Conservation (phyloP, 2,888 invertebrate species). For the Hofmannophila pseudospretella region DNA sequence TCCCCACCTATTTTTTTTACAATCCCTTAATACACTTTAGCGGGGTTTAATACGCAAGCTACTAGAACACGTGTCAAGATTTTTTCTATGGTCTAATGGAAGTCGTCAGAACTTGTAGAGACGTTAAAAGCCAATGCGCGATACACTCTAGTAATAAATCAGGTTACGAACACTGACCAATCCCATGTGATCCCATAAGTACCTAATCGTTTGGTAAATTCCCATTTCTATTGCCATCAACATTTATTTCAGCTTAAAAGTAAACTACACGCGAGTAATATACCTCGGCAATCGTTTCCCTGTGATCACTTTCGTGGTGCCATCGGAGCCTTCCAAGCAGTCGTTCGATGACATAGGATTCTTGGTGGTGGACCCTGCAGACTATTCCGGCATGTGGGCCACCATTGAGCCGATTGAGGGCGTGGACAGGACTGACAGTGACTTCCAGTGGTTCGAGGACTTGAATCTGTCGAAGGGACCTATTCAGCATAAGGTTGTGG, state of each 20-base stretch:
- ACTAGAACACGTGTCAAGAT: too few relatives aligned
- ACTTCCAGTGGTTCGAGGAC: conserved; percentile 39
- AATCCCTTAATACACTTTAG: too few relatives aligned
- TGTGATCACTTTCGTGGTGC: conserved; percentile 37
- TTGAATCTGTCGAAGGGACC: conserved; percentile 15
- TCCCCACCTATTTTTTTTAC: too few relatives aligned
- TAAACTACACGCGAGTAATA: conserved; percentile 34
- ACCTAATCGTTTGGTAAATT: too few relatives aligned
- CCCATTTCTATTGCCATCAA: too few relatives aligned
- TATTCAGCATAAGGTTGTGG: conserved; percentile 33
- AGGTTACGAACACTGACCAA: too few relatives aligned
- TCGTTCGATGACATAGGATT: conserved; percentile 51
- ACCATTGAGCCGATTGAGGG: conserved; percentile 21
- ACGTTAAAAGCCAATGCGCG: too few relatives aligned
- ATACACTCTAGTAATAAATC: too few relatives aligned
- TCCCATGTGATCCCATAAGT: too few relatives aligned
- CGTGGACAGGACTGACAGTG: conserved; percentile 34
- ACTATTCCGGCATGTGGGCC: conserved; percentile 25
- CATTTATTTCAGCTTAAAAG: conserved; percentile 45
- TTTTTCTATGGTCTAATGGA: too few relatives aligned
- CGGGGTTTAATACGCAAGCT: too few relatives aligned
- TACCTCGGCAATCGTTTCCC: conserved; percentile 24
- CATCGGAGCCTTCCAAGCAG: conserved; percentile 36
- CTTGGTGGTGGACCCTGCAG: conserved; percentile 29
- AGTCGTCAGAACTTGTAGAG: too few relatives aligned